Base-by-base conservation (phyloP, 2,888 invertebrate genomes). In the Leptura quadrifasciata region DNA sequence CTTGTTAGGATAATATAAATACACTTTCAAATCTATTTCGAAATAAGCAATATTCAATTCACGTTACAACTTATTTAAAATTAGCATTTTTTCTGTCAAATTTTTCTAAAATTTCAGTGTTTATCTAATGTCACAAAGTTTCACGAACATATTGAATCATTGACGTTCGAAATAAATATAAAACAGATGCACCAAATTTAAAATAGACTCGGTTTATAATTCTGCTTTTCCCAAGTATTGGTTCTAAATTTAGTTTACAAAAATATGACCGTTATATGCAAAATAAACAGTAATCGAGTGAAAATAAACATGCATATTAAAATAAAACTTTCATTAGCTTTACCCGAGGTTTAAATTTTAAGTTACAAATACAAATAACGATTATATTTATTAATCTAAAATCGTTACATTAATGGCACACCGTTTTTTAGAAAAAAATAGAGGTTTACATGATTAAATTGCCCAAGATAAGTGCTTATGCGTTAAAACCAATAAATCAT, bases 121-220 rank as follows among this genome's bases (percentile, higher is more conserved):
- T n/a, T 15, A 47, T n/a, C 47, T 2, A 47, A 39, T 18, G n/a
- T 35, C 35, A 39, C 39, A 63, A 63, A 39, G 39, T 39, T 20
- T 35, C 39, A 10, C 18, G 18, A 15, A 20, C 24, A 54, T 20
- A 24, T 21, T 69, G 6, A 20, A 47, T n/a, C 47, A 35, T 58
- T 58, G 69, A 57, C 63, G 35, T 39, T 20, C n/a, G 21, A 68
- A 55, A 58, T 69, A 69, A 69, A 69, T 69, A 58, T 69, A 69
- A 69, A 58, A 57, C 69, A 69, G 69, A 69, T 69, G 69, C 58
- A 69, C 9, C 18, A 39, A 47, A 58, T 69, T 39, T 58, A 69
- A 69, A 69, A 69, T 69, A 69, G 69, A 55, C 39, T 21, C 55
- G 12, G 69, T 57, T 69, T 69, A 69, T 12, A 57, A 57, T 31